Evolutionary conservation across 2,113 vertebrate species (phyloP), one percentile per base, ranked within the genome.

Genomic region (Catharus fuscescens): DNA sequence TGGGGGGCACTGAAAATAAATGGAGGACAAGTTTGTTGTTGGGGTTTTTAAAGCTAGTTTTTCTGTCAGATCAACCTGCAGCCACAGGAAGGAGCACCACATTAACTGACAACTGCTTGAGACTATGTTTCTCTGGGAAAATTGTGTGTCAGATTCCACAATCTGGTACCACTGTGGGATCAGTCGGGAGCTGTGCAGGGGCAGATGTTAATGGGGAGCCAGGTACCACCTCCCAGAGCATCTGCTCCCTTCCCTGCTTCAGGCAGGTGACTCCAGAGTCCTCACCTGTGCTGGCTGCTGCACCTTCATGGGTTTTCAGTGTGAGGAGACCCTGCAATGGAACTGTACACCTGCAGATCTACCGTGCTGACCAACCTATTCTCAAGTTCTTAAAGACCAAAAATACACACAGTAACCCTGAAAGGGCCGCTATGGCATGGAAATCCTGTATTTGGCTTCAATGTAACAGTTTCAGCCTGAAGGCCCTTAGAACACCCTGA

Each of bases 101-200:
- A 32, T 26, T 8, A 80, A 47, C 17, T 47, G 44, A 29, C 7
- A 88, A 28, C 21, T 38, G 61, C 57, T 17, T 5, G 40, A 19
- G 44, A 26, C 18, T 29, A 7, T 44, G 40, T 3, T 56, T 38
- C 44, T 60, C n/a, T 8, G 12, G 40, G 26, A 59, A 53, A 80
- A 71, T 0, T 1, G 70, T 26, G 59, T 45, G 53, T 29, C 25
- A 24, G 15, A 53, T 24, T 52, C 52, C 13, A 5, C 5, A 25
- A 24, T 1, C 48, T 53, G 25, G 10, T 18, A 32, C 23, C 44
- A 20, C 44, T 11, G 19, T 1, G 2, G 61, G 36, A 52, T 42
- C 18, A 29, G 20, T 0, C 0, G 0, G 40, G 45, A 83, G 53
- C 29, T 29, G 44, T 29, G 47, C 3, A 8, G 12, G 13, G 6